A percentile compares a stretch with the other conserved stretches of the same genome.
Evolutionary conservation across 2,797 vertebrate species (phyloP).

Genomic region (Salarias fasciatus): DNA sequence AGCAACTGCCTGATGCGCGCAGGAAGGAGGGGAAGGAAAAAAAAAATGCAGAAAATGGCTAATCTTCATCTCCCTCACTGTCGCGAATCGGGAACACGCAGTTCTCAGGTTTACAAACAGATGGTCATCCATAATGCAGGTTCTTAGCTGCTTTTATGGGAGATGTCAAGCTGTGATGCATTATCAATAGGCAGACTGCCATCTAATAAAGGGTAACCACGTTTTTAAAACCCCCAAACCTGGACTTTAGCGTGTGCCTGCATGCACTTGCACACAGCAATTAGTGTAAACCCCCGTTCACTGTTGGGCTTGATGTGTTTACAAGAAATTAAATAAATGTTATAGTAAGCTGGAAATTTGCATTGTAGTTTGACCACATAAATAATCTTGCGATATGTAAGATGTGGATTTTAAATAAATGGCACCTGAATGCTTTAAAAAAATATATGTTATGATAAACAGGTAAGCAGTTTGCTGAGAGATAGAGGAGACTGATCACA

Average conservation of each 20-base stretch:
- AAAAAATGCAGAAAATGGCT: constrained; percentile 54
- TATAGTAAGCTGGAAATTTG: constrained; percentile 28
- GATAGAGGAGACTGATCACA: neutral
- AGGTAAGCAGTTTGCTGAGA: neutral
- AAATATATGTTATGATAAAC: neutral
- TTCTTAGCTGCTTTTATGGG: constrained; percentile 80
- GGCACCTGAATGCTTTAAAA: constrained; percentile 7
- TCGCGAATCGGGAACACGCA: constrained; percentile 63
- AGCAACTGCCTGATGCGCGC: constrained; percentile 59
- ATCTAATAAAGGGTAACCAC: constrained; percentile 76
- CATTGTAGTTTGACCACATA: constrained; percentile 20
- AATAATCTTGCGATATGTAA: neutral
- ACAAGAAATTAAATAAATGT: constrained; percentile 45
- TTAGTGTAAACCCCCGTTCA: constrained; percentile 64
- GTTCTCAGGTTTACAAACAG: constrained; percentile 79
- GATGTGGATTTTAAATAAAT: constrained; percentile 21
- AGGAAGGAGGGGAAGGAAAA: constrained; percentile 12
- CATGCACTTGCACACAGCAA: constrained; percentile 36
- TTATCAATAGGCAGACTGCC: constrained; percentile 80
- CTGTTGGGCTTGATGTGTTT: constrained; percentile 41
- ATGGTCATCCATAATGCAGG: constrained; percentile 83
- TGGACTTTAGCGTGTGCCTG: constrained; percentile 49
- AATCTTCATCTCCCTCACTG: constrained; percentile 70
- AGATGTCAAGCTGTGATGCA: constrained; percentile 79
- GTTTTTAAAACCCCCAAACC: constrained; percentile 66